phyloP scores from a whole-genome alignment of 2,797 vertebrate species.

The Euthynnus affinis region DNA sequence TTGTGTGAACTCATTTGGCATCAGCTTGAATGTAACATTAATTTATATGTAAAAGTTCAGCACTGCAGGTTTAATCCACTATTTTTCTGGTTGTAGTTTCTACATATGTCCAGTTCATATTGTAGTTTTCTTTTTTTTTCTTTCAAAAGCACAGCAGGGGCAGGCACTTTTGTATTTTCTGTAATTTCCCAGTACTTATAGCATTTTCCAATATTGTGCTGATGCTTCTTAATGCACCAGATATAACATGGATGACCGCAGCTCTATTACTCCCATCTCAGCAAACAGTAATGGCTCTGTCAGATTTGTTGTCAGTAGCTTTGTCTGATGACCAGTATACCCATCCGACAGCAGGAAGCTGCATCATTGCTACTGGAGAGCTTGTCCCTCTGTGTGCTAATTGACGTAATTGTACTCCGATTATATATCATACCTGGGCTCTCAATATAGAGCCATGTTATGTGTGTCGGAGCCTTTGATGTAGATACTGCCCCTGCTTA shows the following conservation, averaged over 20 bases:
- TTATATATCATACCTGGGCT: slow-evolving; percentile 26
- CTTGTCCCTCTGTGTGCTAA: slow-evolving; percentile 2
- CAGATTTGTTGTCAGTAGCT: slow-evolving; percentile 8
- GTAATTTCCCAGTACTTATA: background rate
- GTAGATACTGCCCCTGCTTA: slow-evolving; percentile 27
- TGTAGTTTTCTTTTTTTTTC: background rate
- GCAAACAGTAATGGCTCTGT: slow-evolving; percentile 14
- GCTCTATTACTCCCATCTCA: background rate
- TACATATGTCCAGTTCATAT: background rate
- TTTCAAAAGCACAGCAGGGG: too few species aligned
- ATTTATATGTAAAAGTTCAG: too few species aligned
- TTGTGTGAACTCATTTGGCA: too few species aligned
- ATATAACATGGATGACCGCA: slow-evolving; percentile 9
- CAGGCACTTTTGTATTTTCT: background rate
- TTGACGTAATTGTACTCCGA: slow-evolving; percentile 27
- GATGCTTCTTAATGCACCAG: background rate
- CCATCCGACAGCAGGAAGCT: slow-evolving; percentile 50
- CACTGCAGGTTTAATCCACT: too few species aligned
- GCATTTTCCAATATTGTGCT: background rate
- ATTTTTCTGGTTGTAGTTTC: too few species aligned
- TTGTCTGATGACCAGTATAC: slow-evolving; percentile 1
- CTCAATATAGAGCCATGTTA: background rate
- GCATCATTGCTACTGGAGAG: slow-evolving; percentile 49
- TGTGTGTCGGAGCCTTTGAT: slow-evolving; percentile 42
- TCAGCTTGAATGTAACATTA: too few species aligned